Base-by-base conservation (phyloP, 2,888 invertebrate genomes). In the Heteropelma amictum region DNA sequence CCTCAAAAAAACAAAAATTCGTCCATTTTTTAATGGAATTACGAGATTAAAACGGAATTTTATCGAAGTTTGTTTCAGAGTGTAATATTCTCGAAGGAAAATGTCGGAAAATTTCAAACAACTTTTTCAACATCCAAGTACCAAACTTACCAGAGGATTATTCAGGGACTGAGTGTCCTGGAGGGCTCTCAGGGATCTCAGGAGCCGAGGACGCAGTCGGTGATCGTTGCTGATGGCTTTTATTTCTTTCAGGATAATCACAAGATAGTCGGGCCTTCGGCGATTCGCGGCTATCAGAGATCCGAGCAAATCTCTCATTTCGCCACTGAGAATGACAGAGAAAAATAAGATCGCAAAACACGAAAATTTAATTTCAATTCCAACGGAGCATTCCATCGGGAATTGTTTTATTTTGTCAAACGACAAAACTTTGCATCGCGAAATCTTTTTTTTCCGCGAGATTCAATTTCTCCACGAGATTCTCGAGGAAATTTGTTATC, bases 201-300 rank as follows among this genome's bases (percentile, higher is more conserved):
- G 45, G n/a, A 87, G 79, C 33, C 80, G 82, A 19, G 85, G 82
- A 30, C 87, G 82, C 19, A 86, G 54, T 77, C 83, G 81, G 56
- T 85, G 81, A 70, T 87, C 84, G 65, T 86, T 84, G 53, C 84
- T 86, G 45, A 87, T 86, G 6, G 83, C 73, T 58, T 82, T 84
- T 26, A 86, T 84, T 76, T 86, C 84, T 61, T 79, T 79, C 19
- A 87, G 73, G 69, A 87, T 83, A 14, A 82, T 82, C 17, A 87
- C 77, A 38, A 87, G 69, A 72, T 85, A 86, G 64, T 84, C 84
- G 2, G 84, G 83, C 54, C 83, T 78, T 51, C 77, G 79, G 56
- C 79, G 80, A 71, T 87, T 86, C 8, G 79, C 80, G 17, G 82
- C 75, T 28, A 87, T 78, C 10, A 87, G 77, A 21, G 85, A 84